Conservation (phyloP, 2,797 vertebrate genomes). For the Lycodopsis pacificus region DNA sequence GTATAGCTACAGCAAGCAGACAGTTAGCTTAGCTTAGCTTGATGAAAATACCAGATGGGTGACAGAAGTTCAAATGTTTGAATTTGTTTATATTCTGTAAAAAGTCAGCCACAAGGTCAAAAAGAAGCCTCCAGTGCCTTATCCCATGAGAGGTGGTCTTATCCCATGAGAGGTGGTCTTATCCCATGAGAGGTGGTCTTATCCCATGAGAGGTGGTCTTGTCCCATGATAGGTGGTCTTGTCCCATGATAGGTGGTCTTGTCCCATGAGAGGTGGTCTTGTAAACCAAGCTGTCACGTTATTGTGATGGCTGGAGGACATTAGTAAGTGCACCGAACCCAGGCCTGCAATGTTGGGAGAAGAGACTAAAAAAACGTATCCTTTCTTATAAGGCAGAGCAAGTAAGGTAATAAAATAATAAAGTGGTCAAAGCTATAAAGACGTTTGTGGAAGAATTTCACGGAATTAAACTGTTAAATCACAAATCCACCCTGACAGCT, state of each 20-base stretch:
- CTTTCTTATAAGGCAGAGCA: neutral
- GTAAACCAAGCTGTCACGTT: conserved; percentile 36
- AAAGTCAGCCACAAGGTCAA: conserved; percentile 8
- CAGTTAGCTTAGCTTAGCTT: neutral
- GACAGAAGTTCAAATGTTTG: conserved; percentile 3
- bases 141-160: conserved; percentile 14
- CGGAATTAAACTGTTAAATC: neutral
- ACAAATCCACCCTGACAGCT: neutral
- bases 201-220: too few relatives aligned
- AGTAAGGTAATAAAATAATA: neutral
- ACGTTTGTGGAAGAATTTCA: neutral
- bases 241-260: neutral
- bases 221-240: conserved; percentile 16
- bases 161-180: too few relatives aligned
- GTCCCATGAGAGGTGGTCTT: conserved; percentile 17
- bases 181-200: too few relatives aligned
- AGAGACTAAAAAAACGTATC: neutral
- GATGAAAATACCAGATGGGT: conserved; percentile 14
- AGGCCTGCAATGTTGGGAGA: neutral
- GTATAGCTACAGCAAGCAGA: neutral
- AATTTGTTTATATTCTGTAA: conserved; percentile 3
- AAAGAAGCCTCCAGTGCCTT: neutral
- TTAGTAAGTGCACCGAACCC: conserved; percentile 1
- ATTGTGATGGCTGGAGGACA: conserved; percentile 5
- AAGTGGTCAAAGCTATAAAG: neutral